These are phyloP conservation scores for Philonicus albiceps DNA, from an alignment of 2,888 invertebrate genomes.

Conservation along the genomic window DNA sequence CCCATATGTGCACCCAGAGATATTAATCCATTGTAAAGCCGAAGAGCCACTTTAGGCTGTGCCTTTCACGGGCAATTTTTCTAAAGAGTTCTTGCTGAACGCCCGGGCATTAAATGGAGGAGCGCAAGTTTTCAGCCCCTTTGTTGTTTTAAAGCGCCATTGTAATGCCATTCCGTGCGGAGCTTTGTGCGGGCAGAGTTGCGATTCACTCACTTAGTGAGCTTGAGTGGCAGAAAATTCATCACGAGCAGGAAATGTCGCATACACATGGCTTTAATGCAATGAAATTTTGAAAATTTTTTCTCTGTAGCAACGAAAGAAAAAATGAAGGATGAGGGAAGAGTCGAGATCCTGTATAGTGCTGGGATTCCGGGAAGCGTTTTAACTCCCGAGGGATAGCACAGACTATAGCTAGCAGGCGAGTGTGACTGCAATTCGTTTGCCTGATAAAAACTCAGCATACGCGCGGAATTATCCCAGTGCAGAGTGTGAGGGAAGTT, in stretches of 20 bases:
- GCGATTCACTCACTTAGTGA: constrained; percentile 19
- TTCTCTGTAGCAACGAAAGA: background rate
- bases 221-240: constrained; percentile 27
- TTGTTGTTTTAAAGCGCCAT: constrained; percentile 29
- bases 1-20: background rate
- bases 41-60: constrained; percentile 26
- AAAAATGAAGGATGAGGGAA: background rate
- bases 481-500: background rate
- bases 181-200: background rate
- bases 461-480: background rate
- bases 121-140: background rate
- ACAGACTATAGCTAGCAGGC: background rate
- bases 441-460: background rate
- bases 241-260: constrained; percentile 24
- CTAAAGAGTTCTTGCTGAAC: constrained; percentile 20
- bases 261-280: constrained; percentile 19
- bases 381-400: background rate
- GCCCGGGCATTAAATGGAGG: constrained; percentile 9
- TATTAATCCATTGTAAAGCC: constrained; percentile 34
- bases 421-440: background rate
- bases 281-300: background rate
- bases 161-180: constrained; percentile 13
- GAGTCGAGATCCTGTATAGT: background rate
- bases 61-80: constrained; percentile 4
- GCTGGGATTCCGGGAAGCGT: background rate